These are phyloP conservation scores for Sweltsa coloradensis DNA, from an alignment of 1,140 invertebrate genomes.

Conservation along the genomic window DNA sequence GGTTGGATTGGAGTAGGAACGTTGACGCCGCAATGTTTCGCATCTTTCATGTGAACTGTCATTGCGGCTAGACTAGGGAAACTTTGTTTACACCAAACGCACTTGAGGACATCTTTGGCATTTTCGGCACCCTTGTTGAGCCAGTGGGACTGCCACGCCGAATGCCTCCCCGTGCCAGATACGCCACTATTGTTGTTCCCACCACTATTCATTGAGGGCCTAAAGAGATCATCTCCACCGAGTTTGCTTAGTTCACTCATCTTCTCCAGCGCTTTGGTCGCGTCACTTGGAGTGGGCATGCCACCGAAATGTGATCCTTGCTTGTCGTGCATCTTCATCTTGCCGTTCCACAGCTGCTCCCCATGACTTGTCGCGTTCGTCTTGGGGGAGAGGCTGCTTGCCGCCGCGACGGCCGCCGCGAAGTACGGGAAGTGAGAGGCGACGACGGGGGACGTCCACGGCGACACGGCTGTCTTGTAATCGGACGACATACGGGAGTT, in stretches of 20 bases:
- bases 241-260: conserved; percentile 82
- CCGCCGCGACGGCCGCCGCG: conserved; percentile 61
- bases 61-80: conserved; percentile 80
- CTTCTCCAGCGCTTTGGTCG: conserved; percentile 77
- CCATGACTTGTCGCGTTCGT: conserved; percentile 33
- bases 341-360: conserved; percentile 60
- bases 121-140: conserved; percentile 85
- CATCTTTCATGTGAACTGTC: conserved; percentile 91
- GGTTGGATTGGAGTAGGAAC: conserved; percentile 50
- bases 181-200: conserved; percentile 33
- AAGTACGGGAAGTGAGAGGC: conserved; percentile 64
- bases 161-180: no score
- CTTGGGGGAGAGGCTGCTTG: conserved; percentile 59
- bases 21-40: conserved; percentile 80
- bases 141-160: conserved; percentile 92
- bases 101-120: conserved; percentile 86
- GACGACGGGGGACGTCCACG: conserved; percentile 67
- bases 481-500: conserved; percentile 32
- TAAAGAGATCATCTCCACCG: conserved; percentile 60
- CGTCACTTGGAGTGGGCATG: conserved; percentile 53
- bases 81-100: conserved; percentile 91
- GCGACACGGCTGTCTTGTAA: conserved; percentile 50
- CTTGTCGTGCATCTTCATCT: conserved; percentile 44
- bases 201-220: conserved; percentile 38
- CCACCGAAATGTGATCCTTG: conserved; percentile 18